A percentile compares a stretch with the other conserved stretches of the same genome.
phyloP scores from a whole-genome alignment of 2,888 invertebrate genomes.

The Crepidodera aurea region DNA sequence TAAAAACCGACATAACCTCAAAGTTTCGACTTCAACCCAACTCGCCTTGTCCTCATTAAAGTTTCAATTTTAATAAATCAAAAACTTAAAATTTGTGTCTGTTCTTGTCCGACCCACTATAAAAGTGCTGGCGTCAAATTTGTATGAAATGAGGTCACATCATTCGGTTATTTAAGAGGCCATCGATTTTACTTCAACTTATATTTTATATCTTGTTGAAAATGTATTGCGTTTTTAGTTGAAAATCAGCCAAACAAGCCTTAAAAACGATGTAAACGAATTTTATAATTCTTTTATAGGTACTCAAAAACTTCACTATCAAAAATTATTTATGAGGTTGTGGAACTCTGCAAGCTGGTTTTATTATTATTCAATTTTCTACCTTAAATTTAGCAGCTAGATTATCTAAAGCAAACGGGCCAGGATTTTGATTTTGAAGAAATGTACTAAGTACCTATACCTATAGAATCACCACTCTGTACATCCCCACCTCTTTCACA shows the following conservation, averaged over 20 bases:
- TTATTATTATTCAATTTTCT: too few relatives aligned
- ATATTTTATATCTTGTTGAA: neutral
- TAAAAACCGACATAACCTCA: conserved; percentile 25
- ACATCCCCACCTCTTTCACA: too few relatives aligned
- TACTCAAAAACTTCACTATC: too few relatives aligned
- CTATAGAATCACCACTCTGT: too few relatives aligned
- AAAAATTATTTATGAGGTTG: too few relatives aligned
- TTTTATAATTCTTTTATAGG: too few relatives aligned
- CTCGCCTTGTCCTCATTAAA: conserved; percentile 25
- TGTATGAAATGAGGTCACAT: conserved; percentile 17
- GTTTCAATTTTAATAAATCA: conserved; percentile 32
- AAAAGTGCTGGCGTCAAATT: conserved; percentile 9
- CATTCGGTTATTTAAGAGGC: conserved; percentile 14
- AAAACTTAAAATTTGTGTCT: conserved; percentile 25
- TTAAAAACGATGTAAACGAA: conserved; percentile 7
- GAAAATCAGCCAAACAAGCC: neutral
- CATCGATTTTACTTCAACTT: conserved; percentile 6
- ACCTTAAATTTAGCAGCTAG: too few relatives aligned
- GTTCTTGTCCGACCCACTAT: conserved; percentile 6
- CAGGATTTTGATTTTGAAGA: too few relatives aligned
- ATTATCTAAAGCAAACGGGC: too few relatives aligned
- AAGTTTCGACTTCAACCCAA: conserved; percentile 14
- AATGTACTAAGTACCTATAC: too few relatives aligned
- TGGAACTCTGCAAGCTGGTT: too few relatives aligned
- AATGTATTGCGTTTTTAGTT: conserved; percentile 1